A percentile compares a stretch with the other conserved stretches of the same genome.
phyloP scores from a whole-genome alignment of 2,113 vertebrate genomes.

The Calyptomena viridis region DNA sequence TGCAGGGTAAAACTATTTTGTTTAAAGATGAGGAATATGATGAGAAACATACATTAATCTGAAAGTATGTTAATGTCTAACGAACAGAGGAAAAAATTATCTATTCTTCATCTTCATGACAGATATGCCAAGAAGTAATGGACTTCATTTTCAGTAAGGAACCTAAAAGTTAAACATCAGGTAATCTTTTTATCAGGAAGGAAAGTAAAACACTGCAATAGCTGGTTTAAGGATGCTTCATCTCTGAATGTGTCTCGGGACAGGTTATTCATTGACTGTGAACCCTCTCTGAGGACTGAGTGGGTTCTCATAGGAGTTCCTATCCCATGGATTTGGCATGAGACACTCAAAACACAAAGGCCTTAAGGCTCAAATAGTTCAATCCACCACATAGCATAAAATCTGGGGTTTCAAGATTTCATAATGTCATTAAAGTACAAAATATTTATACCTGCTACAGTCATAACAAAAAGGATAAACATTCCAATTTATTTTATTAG shows the following conservation, averaged over 20 bases:
- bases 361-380: background rate
- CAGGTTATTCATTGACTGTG: background rate
- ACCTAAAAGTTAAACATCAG: background rate
- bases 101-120: background rate
- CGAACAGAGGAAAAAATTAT: background rate
- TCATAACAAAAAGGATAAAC: background rate
- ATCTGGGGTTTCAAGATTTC: background rate
- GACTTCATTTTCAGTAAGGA: background rate
- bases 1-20: background rate
- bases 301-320: accelerated
- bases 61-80: background rate
- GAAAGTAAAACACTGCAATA: background rate
- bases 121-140: background rate
- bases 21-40: background rate
- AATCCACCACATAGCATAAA: background rate
- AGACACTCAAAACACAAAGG: background rate
- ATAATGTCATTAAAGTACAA: background rate
- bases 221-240: background rate
- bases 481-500: background rate
- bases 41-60: background rate
- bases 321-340: background rate
- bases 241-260: background rate
- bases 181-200: background rate
- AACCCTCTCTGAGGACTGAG: background rate
- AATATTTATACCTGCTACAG: background rate